These are phyloP conservation scores for Galerucella nymphaeae DNA, from an alignment of 2,888 invertebrate species.

Conservation along the genomic window DNA sequence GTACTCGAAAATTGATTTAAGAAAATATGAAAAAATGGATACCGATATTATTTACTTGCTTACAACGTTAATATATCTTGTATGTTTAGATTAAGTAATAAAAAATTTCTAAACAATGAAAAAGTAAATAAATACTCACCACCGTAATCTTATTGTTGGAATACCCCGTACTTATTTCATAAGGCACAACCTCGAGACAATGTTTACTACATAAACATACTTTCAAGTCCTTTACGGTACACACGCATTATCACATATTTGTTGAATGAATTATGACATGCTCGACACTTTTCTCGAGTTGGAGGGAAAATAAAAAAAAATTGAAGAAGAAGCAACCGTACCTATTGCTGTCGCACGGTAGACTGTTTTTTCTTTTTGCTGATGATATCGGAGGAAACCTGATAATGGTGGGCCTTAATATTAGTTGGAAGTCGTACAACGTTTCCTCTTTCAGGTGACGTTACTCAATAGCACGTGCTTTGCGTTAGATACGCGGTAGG, in stretches of 20 bases:
- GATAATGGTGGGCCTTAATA: constrained; percentile 27
- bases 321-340: constrained; percentile 20
- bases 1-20: no score
- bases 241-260: constrained; percentile 28
- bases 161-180: constrained; percentile 2
- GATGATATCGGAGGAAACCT: constrained; percentile 14
- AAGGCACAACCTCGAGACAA: constrained; percentile 10
- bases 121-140: background rate
- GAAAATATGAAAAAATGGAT: no score
- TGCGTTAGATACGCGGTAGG: constrained; percentile 30
- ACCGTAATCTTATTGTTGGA: background rate
- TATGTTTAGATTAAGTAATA: no score
- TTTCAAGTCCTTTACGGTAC: background rate
- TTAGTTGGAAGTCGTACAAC: constrained; percentile 25
- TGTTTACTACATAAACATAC: constrained; percentile 10
- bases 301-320: background rate
- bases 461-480: constrained; percentile 35
- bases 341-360: constrained; percentile 25
- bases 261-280: constrained; percentile 22
- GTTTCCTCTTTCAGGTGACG: constrained; percentile 29
- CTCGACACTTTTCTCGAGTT: constrained; percentile 14
- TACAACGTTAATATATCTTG: no score
- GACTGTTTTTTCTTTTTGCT: constrained; percentile 28
- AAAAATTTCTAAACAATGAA: no score
- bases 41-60: no score